These are phyloP conservation scores for Drosophila neonasuta DNA, from an alignment of 2,888 invertebrate species.

Conservation along the genomic window DNA sequence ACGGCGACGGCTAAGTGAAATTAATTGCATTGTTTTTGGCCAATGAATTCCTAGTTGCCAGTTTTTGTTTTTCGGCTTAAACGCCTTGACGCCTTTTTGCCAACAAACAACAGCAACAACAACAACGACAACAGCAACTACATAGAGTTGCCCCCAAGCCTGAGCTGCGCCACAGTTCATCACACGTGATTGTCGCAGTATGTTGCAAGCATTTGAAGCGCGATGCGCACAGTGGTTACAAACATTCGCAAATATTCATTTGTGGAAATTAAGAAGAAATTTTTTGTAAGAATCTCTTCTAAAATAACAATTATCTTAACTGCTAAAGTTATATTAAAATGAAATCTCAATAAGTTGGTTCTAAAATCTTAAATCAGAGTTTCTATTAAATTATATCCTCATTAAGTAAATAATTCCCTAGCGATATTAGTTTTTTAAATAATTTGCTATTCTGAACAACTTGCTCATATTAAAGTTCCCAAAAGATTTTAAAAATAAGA, in stretches of 20 bases:
- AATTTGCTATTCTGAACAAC: no score
- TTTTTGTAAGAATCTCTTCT: no score
- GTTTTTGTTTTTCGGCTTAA: constrained; percentile 74
- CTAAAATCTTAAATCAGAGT: no score
- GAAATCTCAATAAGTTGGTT: no score
- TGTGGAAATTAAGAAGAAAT: no score
- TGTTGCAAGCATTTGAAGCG: constrained; percentile 51
- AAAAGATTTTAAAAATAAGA: no score
- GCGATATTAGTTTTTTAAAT: no score
- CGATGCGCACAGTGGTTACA: constrained; percentile 39
- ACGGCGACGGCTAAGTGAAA: constrained; percentile 79
- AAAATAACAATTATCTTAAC: no score
- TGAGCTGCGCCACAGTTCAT: constrained; percentile 53
- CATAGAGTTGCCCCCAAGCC: constrained; percentile 28
- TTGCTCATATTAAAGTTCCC: no score
- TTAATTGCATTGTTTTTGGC: constrained; percentile 81
- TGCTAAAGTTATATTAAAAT: no score
- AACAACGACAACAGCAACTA: constrained; percentile 39
- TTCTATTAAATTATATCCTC: no score
- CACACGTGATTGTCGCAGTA: constrained; percentile 61
- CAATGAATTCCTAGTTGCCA: constrained; percentile 77
- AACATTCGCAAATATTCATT: neutral
- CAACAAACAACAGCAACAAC: constrained; percentile 45
- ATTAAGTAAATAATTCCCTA: no score
- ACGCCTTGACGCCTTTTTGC: constrained; percentile 74